Percentiles rank a stretch among this genome's conserved stretches.
Conservation (phyloP, 2,113 vertebrate genomes). For the Gallinago undulata region DNA sequence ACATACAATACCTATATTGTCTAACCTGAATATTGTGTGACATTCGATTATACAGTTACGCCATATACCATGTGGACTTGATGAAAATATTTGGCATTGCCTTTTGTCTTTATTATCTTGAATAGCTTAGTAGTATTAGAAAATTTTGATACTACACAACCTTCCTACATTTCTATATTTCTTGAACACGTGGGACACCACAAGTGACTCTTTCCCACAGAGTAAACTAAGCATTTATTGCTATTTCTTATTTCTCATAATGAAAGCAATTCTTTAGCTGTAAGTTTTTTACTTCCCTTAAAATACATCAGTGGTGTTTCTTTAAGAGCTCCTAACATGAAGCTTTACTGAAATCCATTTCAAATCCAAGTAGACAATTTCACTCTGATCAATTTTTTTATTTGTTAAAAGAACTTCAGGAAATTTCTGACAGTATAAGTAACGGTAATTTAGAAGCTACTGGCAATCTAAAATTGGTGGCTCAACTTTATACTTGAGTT, state of each 20-base stretch:
- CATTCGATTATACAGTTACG: not conserved
- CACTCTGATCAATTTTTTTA: not conserved
- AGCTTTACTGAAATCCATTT: not conserved
- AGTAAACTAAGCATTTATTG: not conserved
- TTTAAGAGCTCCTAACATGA: not conserved
- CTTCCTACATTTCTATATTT: not conserved
- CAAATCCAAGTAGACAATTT: not conserved
- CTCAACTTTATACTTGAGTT: not conserved
- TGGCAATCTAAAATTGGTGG: not conserved
- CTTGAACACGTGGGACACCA: not conserved
- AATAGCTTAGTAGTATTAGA: not conserved
- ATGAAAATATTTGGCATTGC: not conserved
- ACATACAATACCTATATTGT: not conserved
- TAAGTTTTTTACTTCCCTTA: not conserved
- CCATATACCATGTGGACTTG: not conserved
- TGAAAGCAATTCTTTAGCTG: not conserved
- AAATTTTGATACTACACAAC: not conserved
- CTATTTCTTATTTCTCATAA: not conserved
- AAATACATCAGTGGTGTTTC: not conserved
- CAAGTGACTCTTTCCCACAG: not conserved
- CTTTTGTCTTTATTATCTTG: not conserved
- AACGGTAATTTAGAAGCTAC: not conserved
- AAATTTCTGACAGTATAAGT: not conserved
- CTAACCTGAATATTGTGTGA: not conserved
- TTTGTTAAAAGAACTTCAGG: not conserved